These are phyloP conservation scores for Ecliptopera silaceata DNA, from an alignment of 2,888 invertebrate species.

Conservation along the genomic window DNA sequence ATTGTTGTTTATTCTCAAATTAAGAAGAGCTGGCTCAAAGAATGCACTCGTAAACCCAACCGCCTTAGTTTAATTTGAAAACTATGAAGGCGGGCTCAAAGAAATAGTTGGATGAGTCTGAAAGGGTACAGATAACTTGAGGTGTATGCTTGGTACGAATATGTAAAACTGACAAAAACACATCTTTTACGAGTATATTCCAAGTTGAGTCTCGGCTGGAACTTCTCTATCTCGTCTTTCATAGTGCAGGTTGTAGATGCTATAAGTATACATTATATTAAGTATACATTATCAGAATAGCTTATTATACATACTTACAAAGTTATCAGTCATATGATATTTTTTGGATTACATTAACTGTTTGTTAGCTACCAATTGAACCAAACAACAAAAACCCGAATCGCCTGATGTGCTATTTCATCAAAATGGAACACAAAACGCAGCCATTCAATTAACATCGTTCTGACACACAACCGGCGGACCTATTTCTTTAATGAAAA, in stretches of 20 bases:
- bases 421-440: constrained; percentile 59
- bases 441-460: constrained; percentile 64
- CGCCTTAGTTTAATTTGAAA: constrained; percentile 68
- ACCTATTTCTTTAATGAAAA: constrained; percentile 64
- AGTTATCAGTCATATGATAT: too few species aligned
- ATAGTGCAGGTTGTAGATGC: constrained; percentile 4
- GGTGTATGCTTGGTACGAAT: constrained; percentile 29
- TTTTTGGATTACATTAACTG: not conserved
- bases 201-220: constrained; percentile 22
- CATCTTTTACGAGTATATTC: constrained; percentile 23
- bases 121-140: constrained; percentile 36
- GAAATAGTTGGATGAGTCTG: constrained; percentile 64
- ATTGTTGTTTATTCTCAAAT: constrained; percentile 11
- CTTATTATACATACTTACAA: too few species aligned
- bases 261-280: not conserved
- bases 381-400: not conserved
- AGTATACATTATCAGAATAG: too few species aligned
- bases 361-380: not conserved
- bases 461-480: constrained; percentile 49
- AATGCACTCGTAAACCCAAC: constrained; percentile 43
- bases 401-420: constrained; percentile 39
- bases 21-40: constrained; percentile 10
- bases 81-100: constrained; percentile 67
- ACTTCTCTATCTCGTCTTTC: constrained; percentile 9
- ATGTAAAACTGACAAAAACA: constrained; percentile 40